A percentile compares a stretch with the other conserved stretches of the same genome.
phyloP scores from a whole-genome alignment of 2,797 vertebrate species.

The Microtus obscurus region DNA sequence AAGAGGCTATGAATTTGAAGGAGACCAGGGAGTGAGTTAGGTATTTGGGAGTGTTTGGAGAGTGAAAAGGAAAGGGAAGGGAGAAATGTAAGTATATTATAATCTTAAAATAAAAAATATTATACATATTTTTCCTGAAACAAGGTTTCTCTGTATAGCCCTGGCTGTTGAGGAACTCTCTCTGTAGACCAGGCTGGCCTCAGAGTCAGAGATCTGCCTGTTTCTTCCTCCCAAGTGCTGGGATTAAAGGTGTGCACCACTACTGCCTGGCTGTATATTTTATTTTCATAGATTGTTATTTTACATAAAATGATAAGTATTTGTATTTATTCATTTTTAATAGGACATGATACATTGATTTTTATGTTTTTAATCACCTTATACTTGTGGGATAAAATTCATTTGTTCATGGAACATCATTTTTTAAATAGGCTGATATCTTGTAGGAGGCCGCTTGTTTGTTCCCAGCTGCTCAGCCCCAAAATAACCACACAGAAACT shows the following conservation, averaged over 20 bases:
- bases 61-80: background rate
- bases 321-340: background rate
- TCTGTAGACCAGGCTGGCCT: background rate
- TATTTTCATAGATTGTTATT: background rate
- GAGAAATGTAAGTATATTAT: background rate
- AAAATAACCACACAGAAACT: no score
- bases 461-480: no score
- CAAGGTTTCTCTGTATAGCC: background rate
- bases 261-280: background rate
- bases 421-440: conserved; percentile 6
- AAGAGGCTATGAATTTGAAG: background rate
- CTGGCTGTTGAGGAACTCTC: background rate
- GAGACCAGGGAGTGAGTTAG: background rate
- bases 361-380: background rate
- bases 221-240: background rate
- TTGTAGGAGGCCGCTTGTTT: no score
- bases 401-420: background rate
- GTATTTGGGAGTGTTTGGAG: background rate
- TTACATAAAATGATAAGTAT: background rate
- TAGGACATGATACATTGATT: background rate
- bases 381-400: background rate
- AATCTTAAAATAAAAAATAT: background rate
- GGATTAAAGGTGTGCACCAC: background rate
- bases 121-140: no score
- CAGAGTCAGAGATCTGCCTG: background rate